Percentiles rank a stretch among this genome's conserved stretches.
Conservation (phyloP, 1,140 invertebrate genomes). For the Magallana gigas region DNA sequence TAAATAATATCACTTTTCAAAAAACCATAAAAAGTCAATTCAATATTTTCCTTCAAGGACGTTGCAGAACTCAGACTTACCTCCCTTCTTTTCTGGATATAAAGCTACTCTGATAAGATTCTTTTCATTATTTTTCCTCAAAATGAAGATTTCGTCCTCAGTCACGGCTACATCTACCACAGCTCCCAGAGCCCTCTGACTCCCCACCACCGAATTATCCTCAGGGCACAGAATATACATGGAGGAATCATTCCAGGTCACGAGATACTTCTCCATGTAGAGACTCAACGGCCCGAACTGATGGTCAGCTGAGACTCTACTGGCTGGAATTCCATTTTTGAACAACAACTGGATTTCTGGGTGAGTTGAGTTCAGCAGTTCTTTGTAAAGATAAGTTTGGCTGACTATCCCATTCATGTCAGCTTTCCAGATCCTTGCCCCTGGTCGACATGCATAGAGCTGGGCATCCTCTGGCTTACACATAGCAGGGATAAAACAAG, state of each 20-base stretch:
- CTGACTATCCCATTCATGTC: constrained; percentile 87
- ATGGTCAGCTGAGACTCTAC: constrained; percentile 46
- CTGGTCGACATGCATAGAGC: constrained; percentile 88
- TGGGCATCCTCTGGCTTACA: constrained; percentile 75
- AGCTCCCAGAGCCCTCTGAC: constrained; percentile 79
- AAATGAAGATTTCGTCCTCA: constrained; percentile 88
- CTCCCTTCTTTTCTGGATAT: constrained; percentile 57
- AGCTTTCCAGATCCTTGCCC: constrained; percentile 89
- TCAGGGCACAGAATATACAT: constrained; percentile 88
- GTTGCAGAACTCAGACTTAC: constrained; percentile 5
- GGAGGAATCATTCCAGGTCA: constrained; percentile 86
- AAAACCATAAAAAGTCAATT: too few species aligned
- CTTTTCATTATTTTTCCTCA: constrained; percentile 79
- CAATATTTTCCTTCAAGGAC: too few species aligned
- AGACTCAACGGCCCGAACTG: constrained; percentile 86
- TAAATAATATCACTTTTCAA: too few species aligned
- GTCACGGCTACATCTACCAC: constrained; percentile 83
- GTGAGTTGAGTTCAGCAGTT: constrained; percentile 78
- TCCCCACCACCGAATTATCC: constrained; percentile 80
- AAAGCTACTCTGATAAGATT: constrained; percentile 69
- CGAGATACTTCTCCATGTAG: constrained; percentile 86
- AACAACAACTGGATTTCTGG: constrained; percentile 64
- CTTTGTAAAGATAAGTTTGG: constrained; percentile 92
- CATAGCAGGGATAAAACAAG: constrained; percentile 73
- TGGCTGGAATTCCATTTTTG: constrained; percentile 40